These are phyloP conservation scores for Pristis pectinata DNA, from an alignment of 2,797 vertebrate species.

Conservation along the genomic window DNA sequence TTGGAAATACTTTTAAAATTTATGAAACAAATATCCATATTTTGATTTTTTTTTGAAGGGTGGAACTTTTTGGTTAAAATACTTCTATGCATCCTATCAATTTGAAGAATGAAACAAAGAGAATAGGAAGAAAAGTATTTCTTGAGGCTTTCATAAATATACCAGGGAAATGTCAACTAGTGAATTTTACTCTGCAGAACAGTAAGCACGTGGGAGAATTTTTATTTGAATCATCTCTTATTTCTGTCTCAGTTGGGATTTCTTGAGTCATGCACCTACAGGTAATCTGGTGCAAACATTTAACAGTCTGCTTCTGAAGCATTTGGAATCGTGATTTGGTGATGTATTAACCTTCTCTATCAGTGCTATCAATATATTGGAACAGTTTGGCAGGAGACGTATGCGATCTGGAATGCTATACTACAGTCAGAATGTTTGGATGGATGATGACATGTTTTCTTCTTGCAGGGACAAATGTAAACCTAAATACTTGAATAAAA, in stretches of 20 bases:
- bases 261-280: background rate
- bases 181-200: background rate
- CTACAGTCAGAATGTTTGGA: too few species aligned
- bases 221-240: background rate
- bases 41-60: background rate
- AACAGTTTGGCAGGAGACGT: too few species aligned
- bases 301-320: background rate
- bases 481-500: constrained; percentile 95
- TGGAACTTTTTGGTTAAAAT: background rate
- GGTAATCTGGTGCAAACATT: background rate
- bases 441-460: background rate
- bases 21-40: background rate
- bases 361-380: too few species aligned
- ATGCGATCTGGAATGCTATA: too few species aligned
- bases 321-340: background rate
- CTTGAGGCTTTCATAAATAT: background rate
- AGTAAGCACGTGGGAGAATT: background rate
- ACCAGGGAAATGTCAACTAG: background rate
- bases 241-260: background rate
- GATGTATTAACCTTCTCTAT: background rate
- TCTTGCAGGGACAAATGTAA: constrained; percentile 74
- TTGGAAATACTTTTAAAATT: background rate
- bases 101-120: background rate
- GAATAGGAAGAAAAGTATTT: background rate
- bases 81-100: background rate